Percentiles rank a stretch among this genome's conserved stretches.
phyloP scores from a whole-genome alignment of 2,888 invertebrate genomes.

The Lamproptera curius region DNA sequence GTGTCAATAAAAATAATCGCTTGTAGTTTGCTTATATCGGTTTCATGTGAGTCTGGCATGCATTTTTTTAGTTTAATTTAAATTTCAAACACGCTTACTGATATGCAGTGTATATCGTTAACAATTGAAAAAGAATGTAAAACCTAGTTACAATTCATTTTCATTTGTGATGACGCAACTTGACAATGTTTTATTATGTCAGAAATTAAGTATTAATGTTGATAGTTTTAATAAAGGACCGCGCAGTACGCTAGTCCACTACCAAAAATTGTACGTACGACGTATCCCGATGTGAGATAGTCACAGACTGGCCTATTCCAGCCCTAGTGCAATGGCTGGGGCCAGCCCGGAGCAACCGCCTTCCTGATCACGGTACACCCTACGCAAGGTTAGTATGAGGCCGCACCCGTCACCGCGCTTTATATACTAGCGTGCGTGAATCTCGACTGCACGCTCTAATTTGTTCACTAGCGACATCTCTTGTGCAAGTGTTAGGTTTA shows the following conservation, averaged over 20 bases:
- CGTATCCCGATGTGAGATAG: conserved; percentile 75
- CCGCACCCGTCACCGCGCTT: neutral
- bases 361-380: conserved; percentile 84
- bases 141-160: too few species aligned
- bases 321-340: conserved; percentile 83
- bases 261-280: conserved; percentile 81
- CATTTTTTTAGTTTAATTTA: too few species aligned
- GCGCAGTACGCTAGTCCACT: conserved; percentile 81
- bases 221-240: too few species aligned
- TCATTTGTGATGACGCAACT: too few species aligned
- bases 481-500: conserved; percentile 29
- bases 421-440: conserved; percentile 40
- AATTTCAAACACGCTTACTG: too few species aligned
- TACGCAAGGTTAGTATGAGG: conserved; percentile 84
- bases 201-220: too few species aligned
- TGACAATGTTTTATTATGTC: too few species aligned
- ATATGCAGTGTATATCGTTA: too few species aligned
- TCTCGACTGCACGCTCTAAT: conserved; percentile 52
- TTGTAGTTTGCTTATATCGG: too few species aligned
- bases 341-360: conserved; percentile 81
- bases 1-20: too few species aligned
- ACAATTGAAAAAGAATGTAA: too few species aligned
- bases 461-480: conserved; percentile 54
- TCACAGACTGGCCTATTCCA: conserved; percentile 79
- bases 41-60: too few species aligned